Evolutionary conservation across 1,140 invertebrate genomes (phyloP).

Genomic region (Riptortus pedestris): DNA sequence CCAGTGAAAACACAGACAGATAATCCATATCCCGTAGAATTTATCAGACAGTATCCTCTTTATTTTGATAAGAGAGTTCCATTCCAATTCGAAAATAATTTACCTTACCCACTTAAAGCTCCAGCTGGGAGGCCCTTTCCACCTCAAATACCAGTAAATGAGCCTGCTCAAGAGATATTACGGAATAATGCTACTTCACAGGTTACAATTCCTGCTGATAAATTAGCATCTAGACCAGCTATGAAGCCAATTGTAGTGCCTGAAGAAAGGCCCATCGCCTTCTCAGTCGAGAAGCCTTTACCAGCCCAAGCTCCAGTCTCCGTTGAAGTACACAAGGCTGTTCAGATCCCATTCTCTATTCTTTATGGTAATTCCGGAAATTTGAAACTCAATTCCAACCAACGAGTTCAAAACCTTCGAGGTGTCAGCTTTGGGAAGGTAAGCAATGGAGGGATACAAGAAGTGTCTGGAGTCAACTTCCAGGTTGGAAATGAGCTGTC

Average conservation of each 20-base stretch:
- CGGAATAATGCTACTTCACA: constrained; percentile 44
- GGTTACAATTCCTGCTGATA: constrained; percentile 43
- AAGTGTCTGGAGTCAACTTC: too few relatives aligned
- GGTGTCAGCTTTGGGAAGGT: too few relatives aligned
- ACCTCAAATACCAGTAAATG: constrained; percentile 36
- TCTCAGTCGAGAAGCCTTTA: constrained; percentile 65
- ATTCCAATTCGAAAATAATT: constrained; percentile 45
- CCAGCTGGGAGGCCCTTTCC: constrained; percentile 20
- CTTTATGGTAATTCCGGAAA: too few relatives aligned
- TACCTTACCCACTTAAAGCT: constrained; percentile 46
- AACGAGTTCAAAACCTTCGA: too few relatives aligned
- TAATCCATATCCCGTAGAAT: too few relatives aligned
- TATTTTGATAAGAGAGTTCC: constrained; percentile 49
- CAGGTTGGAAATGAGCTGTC: too few relatives aligned
- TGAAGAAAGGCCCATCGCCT: constrained; percentile 64
- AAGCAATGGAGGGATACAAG: too few relatives aligned
- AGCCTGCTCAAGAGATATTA: constrained; percentile 41
- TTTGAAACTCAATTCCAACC: too few relatives aligned
- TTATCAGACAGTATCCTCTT: constrained; percentile 45
- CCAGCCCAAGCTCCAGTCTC: constrained; percentile 68
- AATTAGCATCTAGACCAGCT: constrained; percentile 46
- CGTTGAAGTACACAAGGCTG: constrained; percentile 38
- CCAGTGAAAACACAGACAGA: too few relatives aligned
- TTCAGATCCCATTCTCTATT: constrained; percentile 13
- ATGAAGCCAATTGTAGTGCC: constrained; percentile 67